Percentiles rank a stretch among this genome's conserved stretches.
Evolutionary conservation across 2,797 vertebrate species (phyloP).

Genomic region (Periophthalmus magnuspinnatus): DNA sequence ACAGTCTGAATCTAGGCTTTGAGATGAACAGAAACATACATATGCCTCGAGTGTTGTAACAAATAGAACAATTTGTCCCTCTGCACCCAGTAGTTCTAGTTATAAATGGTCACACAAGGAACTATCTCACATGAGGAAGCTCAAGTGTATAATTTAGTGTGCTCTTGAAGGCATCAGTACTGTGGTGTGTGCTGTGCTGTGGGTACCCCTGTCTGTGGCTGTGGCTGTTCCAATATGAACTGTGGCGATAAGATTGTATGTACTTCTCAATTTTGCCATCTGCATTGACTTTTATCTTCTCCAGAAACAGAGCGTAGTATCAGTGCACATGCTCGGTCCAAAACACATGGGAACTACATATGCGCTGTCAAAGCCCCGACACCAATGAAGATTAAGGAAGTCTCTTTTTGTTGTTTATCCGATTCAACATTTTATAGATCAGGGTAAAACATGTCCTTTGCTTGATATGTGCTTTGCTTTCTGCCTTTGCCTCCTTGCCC

Average conservation of each 20-base stretch:
- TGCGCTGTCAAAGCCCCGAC: not conserved
- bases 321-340: conserved; percentile 5
- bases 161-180: conserved; percentile 6
- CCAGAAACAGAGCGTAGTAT: conserved; percentile 5
- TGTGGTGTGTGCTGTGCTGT: not conserved
- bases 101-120: not conserved
- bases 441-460: not conserved
- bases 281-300: conserved; percentile 9
- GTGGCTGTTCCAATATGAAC: not conserved
- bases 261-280: conserved; percentile 3
- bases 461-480: conserved; percentile 22
- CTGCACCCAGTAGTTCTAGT: not conserved
- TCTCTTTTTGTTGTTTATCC: not conserved
- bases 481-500: conserved; percentile 21
- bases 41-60: not conserved
- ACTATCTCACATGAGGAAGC: not conserved
- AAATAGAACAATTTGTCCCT: not conserved
- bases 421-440: not conserved
- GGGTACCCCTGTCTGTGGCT: not conserved
- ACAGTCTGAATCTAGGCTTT: not conserved
- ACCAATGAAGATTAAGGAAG: not conserved
- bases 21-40: not conserved
- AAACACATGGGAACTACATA: not conserved
- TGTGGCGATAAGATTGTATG: conserved; percentile 11
- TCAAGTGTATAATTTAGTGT: conserved; percentile 10